Evolutionary conservation across 2,888 invertebrate genomes (phyloP), one percentile per base, ranked within the genome.

Genomic region (Euplagia quadripunctaria): DNA sequence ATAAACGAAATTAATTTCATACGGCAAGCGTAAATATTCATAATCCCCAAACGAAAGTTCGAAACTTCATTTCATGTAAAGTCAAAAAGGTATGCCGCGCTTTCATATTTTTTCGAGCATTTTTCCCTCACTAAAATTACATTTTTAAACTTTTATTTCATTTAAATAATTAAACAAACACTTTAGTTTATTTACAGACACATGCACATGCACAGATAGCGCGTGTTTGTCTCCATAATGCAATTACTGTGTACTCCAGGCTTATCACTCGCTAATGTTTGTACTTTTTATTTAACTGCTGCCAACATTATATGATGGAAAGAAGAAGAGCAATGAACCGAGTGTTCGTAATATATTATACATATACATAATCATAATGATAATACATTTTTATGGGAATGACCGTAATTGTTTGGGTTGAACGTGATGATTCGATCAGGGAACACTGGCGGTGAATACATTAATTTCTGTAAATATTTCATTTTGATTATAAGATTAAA

Each of bases 241-340:
- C 69, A 73, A 74, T 79, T 74, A 76, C 75, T 70, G 55, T 76
- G 72, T 77, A 73, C 46, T 58, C 64, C 49, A 20, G n/a, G 72
- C 74, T 66, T 73, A 73, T 82, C 72, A 70, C 42, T n/a, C 55
- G 61, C 8, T 42, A 71, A 55, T 76, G 73, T 67, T 43, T 74
- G 63, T 67, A 31, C 55, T 7, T 20, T 61, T 61, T 61, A 61
- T 31, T 61, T 61, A 61, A 61, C 31, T 31, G 31, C 6, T 31
- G 4, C 66, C 1, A 31, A 66, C 17, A 31, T n/a, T 66, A 20
- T 49, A 20, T 14, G 49, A 8, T 4, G 31, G 14, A 49, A 65
- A 1, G 31, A 31, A 66, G 31, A 61, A 31, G 61, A 61, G 61
- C 31, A 61, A 61, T 31, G 61, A 61, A 61, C 61, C 31, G 31